Conservation (phyloP, 2,888 invertebrate genomes). For the Hydrotaea diabolus region DNA sequence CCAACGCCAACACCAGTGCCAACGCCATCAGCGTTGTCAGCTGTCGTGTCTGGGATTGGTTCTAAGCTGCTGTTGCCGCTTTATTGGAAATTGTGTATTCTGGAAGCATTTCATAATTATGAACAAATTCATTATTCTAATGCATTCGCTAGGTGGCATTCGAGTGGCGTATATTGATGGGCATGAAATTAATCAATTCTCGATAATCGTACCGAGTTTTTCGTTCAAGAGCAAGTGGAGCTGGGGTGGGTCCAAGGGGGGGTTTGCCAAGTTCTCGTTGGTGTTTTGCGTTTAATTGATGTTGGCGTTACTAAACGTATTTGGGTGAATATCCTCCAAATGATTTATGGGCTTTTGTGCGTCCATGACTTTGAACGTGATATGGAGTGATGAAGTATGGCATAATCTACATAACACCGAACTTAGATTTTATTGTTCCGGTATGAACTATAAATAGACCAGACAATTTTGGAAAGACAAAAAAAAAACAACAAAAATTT, state of each 20-base stretch:
- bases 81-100: slow-evolving; percentile 56
- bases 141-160: neutral
- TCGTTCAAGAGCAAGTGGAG: no score
- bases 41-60: slow-evolving; percentile 8
- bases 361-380: neutral
- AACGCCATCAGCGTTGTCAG: neutral
- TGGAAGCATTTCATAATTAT: slow-evolving; percentile 58
- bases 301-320: no score
- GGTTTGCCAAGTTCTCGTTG: neutral
- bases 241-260: neutral
- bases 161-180: slow-evolving; percentile 4
- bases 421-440: no score
- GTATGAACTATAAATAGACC: no score
- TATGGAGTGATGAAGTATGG: neutral
- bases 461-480: no score
- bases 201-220: neutral
- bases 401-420: no score
- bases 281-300: neutral
- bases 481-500: no score
- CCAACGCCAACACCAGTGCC: no score
- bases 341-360: neutral
- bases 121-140: slow-evolving; percentile 59
- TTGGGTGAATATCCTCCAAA: neutral
- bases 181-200: neutral
- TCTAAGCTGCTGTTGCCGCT: neutral